phyloP scores from a whole-genome alignment of 2,113 vertebrate species.

The Mohoua ochrocephala region DNA sequence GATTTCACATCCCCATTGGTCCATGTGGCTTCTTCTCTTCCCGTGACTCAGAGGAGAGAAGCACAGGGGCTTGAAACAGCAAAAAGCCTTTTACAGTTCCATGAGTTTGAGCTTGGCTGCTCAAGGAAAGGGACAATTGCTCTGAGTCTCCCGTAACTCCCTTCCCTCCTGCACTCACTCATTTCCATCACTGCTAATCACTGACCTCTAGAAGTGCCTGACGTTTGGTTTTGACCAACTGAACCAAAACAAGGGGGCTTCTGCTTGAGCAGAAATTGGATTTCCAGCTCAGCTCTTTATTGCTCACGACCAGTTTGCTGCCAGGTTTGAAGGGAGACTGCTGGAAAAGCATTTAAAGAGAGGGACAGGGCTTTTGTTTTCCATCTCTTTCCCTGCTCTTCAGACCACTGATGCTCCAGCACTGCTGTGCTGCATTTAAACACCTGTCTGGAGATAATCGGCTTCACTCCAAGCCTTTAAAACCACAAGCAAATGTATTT shows the following conservation, averaged over 20 bases:
- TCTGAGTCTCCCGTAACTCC: neutral
- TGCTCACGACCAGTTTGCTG: neutral
- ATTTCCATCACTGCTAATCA: neutral
- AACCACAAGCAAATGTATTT: neutral
- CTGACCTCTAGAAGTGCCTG: neutral
- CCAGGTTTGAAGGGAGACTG: neutral
- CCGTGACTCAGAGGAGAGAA: neutral
- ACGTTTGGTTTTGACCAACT: neutral
- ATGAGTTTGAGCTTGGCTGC: neutral
- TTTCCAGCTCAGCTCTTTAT: slow-evolving; percentile 36
- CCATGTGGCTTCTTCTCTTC: neutral
- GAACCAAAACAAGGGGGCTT: neutral
- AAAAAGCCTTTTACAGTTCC: neutral
- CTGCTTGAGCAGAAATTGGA: neutral
- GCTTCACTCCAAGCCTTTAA: slow-evolving; percentile 2
- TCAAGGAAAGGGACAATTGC: neutral
- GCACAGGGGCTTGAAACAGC: neutral
- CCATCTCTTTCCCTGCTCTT: neutral
- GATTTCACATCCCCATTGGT: neutral
- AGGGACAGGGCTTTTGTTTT: neutral
- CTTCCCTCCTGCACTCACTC: neutral
- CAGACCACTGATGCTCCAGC: neutral
- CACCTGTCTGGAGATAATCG: neutral
- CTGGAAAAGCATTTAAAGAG: neutral
- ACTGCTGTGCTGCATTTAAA: neutral